A percentile compares a stretch with the other conserved stretches of the same genome.
These are phyloP conservation scores for Cochlearius cochlearius DNA, from an alignment of 2,113 vertebrate species.

Conservation along the genomic window DNA sequence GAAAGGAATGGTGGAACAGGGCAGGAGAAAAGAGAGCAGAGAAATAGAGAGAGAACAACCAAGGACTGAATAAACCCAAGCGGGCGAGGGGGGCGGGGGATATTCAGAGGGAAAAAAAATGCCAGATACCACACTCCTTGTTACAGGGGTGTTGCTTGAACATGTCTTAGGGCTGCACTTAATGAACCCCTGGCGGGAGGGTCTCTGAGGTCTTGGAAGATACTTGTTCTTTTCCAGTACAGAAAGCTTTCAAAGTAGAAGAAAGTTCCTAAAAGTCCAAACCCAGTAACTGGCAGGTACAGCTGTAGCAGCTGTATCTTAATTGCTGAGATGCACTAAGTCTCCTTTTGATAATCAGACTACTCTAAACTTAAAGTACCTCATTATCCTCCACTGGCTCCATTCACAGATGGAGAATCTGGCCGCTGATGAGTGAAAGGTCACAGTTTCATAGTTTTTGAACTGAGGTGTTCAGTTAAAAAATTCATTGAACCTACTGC, in stretches of 20 bases:
- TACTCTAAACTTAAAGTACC: background rate
- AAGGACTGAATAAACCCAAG: background rate
- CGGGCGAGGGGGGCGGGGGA: too few species aligned
- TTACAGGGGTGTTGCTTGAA: background rate
- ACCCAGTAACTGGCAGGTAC: background rate
- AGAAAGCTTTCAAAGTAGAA: background rate
- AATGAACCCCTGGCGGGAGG: background rate
- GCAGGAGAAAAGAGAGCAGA: background rate
- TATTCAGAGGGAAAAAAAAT: background rate
- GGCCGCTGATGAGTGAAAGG: background rate
- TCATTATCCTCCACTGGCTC: background rate
- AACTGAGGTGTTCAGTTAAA: background rate
- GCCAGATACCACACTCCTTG: background rate
- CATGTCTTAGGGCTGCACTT: background rate
- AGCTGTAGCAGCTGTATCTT: background rate
- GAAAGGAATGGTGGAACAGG: background rate
- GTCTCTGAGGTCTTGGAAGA: background rate
- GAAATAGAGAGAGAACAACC: background rate
- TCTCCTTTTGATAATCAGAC: background rate
- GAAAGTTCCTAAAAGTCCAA: background rate
- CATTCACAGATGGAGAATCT: background rate
- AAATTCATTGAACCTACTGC: background rate
- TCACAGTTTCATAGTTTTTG: background rate
- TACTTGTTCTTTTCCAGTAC: background rate
- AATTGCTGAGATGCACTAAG: background rate